A percentile compares a stretch with the other conserved stretches of the same genome.
These are phyloP conservation scores for Bombus confusus DNA, from an alignment of 1,140 invertebrate species.

Conservation along the genomic window DNA sequence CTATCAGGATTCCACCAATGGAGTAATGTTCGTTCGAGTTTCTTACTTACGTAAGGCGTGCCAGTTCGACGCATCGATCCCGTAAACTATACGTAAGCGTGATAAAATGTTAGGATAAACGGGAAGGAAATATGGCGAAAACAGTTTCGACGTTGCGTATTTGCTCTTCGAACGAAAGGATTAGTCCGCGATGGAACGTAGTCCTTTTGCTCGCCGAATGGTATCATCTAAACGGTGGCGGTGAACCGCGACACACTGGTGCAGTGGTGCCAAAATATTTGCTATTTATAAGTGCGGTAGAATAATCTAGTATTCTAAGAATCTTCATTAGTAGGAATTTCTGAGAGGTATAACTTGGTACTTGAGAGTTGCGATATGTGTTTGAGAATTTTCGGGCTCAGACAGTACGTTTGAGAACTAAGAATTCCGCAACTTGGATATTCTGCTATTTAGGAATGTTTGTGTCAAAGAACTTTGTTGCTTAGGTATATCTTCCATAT, in stretches of 20 bases:
- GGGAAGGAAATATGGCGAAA: not conserved
- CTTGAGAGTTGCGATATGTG: not conserved
- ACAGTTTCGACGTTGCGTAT: not conserved
- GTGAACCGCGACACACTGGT: not conserved
- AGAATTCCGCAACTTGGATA: no score
- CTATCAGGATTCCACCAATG: not conserved
- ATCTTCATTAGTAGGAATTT: constrained; percentile 24
- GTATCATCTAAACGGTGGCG: constrained; percentile 4
- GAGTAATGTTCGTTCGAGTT: not conserved
- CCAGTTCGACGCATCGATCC: not conserved
- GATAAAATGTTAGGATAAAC: no score
- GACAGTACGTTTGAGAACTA: not conserved
- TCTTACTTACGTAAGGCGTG: not conserved
- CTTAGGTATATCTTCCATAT: not conserved
- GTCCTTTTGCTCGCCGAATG: not conserved
- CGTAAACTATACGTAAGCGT: no score
- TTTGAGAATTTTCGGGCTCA: not conserved
- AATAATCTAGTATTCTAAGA: constrained; percentile 8
- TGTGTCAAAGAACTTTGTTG: not conserved
- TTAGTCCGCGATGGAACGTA: not conserved
- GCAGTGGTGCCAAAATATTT: constrained; percentile 12
- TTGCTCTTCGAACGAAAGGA: not conserved
- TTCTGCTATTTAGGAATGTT: no score
- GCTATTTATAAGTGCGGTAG: constrained; percentile 8
- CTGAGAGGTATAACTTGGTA: not conserved